Evolutionary conservation across 92 coral and sea anemone genomes (phyloP).

Genomic region (Parazoanthus darwini): DNA sequence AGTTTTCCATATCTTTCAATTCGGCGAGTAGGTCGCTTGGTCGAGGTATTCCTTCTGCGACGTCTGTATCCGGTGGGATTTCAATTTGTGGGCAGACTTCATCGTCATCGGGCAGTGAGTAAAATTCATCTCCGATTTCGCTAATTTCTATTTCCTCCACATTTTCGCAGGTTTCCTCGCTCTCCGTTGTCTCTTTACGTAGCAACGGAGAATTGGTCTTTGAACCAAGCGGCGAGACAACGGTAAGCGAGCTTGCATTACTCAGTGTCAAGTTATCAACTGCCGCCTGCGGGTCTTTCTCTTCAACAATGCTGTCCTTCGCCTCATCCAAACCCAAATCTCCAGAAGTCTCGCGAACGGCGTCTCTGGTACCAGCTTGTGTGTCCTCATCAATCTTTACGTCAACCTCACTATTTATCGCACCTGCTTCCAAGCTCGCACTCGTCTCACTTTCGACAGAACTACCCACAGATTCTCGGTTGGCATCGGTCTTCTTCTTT

Average conservation of each 20-base stretch:
- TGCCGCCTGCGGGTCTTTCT: background rate
- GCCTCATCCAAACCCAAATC: background rate
- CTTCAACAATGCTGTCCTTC: too few species aligned
- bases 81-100: slow-evolving; percentile 5
- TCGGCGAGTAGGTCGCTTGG: background rate
- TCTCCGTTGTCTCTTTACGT: background rate
- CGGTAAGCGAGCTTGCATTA: slow-evolving; percentile 21
- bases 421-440: slow-evolving; percentile 4
- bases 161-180: background rate
- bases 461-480: background rate
- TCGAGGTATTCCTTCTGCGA: slow-evolving; percentile 20
- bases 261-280: background rate
- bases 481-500: slow-evolving; percentile 10
- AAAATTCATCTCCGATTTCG: background rate
- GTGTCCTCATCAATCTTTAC: background rate
- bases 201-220: background rate
- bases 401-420: background rate
- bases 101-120: background rate
- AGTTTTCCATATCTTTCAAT: background rate
- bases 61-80: slow-evolving; percentile 13
- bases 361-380: slow-evolving; percentile 18
- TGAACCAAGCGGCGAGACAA: slow-evolving; percentile 1
- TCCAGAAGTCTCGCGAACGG: background rate
- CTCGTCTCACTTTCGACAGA: background rate
- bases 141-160: background rate